Percentiles rank a stretch among this genome's conserved stretches.
Conservation (phyloP, 1,140 invertebrate genomes). For the Chrysoperla carnea region DNA sequence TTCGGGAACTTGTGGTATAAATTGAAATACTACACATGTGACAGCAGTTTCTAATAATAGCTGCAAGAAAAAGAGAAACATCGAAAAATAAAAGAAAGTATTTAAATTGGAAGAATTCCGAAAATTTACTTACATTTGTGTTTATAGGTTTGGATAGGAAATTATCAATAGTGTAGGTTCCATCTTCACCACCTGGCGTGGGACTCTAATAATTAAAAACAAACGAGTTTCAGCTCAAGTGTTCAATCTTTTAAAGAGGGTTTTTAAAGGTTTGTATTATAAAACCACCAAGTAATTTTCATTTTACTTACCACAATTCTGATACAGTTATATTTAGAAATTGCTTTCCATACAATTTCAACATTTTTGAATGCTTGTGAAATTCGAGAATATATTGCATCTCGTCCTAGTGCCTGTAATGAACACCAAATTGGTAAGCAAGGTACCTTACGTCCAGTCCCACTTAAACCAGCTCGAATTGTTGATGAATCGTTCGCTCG, state of each 20-base stretch:
- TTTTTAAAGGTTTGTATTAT: too few relatives aligned
- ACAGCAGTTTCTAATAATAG: slow-evolving; percentile 62
- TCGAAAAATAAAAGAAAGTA: background rate
- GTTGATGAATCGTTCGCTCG: slow-evolving; percentile 14
- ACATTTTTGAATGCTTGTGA: slow-evolving; percentile 57
- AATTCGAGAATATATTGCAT: slow-evolving; percentile 52
- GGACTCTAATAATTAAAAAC: slow-evolving; percentile 36
- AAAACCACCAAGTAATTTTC: background rate
- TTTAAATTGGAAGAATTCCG: background rate
- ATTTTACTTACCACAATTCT: slow-evolving; percentile 46
- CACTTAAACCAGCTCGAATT: background rate
- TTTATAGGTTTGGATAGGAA: slow-evolving; percentile 43
- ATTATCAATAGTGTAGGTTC: slow-evolving; percentile 39
- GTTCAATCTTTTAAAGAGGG: background rate
- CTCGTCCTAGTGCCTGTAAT: slow-evolving; percentile 57
- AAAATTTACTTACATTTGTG: slow-evolving; percentile 29
- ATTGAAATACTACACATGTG: slow-evolving; percentile 78
- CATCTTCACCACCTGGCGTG: slow-evolving; percentile 46
- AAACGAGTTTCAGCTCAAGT: slow-evolving; percentile 2
- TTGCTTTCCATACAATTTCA: slow-evolving; percentile 49
- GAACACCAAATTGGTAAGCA: slow-evolving; percentile 71
- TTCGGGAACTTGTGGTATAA: slow-evolving; percentile 42
- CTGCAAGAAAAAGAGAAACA: slow-evolving; percentile 26
- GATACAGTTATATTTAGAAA: slow-evolving; percentile 51
- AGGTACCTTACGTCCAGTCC: slow-evolving; percentile 36